phyloP scores from a whole-genome alignment of 2,113 vertebrate species.

The Suricata suricatta region DNA sequence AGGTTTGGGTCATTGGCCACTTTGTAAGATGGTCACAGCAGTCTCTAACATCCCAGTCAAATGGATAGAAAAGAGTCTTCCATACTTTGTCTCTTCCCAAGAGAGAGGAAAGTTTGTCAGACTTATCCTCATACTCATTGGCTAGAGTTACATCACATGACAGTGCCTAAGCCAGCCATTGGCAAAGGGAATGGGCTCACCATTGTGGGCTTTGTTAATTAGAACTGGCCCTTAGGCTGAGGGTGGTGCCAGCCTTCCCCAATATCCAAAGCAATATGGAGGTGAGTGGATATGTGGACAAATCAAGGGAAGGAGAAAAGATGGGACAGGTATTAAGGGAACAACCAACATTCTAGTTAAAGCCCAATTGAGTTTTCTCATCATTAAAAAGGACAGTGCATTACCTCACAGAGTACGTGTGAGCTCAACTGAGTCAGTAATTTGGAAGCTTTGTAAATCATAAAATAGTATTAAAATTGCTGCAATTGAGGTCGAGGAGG shows the following conservation, averaged over 20 bases:
- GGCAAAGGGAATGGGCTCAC: not conserved
- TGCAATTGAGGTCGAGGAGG: too few relatives aligned
- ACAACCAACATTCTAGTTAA: not conserved
- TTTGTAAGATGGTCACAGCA: not conserved
- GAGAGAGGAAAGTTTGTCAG: not conserved
- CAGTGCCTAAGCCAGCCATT: not conserved
- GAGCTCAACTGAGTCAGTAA: not conserved
- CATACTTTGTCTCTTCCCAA: not conserved
- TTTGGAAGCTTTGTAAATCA: not conserved
- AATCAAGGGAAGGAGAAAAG: not conserved
- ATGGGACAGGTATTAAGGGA: not conserved
- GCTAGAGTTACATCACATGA: not conserved
- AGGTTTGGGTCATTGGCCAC: not conserved
- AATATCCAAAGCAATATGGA: not conserved
- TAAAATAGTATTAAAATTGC: not conserved
- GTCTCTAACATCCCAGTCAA: not conserved
- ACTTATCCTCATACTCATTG: not conserved
- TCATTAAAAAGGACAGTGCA: not conserved
- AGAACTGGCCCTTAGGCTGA: not conserved
- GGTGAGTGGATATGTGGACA: not conserved
- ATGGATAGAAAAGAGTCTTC: not conserved
- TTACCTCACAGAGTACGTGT: not conserved
- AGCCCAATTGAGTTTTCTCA: not conserved
- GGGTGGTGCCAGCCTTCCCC: not conserved
- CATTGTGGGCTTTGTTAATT: not conserved